Evolutionary conservation across 2,888 invertebrate species (phyloP).

Genomic region (Drosophila borealis): DNA sequence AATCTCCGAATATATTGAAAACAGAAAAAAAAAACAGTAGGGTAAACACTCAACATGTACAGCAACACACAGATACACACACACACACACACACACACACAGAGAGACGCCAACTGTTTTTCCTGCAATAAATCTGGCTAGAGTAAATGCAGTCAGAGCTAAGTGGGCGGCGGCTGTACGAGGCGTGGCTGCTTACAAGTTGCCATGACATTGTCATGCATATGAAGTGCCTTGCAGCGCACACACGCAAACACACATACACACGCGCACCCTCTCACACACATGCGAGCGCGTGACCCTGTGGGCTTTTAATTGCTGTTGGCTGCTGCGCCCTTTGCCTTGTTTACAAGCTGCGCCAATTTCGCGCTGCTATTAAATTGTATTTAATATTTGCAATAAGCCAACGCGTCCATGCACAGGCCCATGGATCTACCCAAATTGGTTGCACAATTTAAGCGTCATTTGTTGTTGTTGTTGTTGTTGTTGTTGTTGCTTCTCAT

Average conservation of each 20-base stretch:
- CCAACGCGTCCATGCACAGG: constrained; percentile 1
- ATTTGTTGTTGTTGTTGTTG: constrained; percentile 25
- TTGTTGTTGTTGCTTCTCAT: constrained; percentile 60
- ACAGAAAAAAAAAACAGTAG: constrained; percentile 8
- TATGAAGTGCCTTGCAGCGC: constrained; percentile 57
- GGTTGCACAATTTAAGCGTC: constrained; percentile 70
- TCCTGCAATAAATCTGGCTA: constrained; percentile 46
- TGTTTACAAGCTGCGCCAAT: constrained; percentile 77
- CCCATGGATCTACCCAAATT: constrained; percentile 54
- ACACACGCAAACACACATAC: constrained; percentile 17
- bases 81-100: constrained; percentile 10
- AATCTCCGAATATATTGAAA: constrained; percentile 64
- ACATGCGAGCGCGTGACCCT: constrained; percentile 8
- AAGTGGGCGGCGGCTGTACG: constrained; percentile 17
- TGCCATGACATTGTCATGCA: constrained; percentile 79
- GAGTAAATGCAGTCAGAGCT: constrained; percentile 56
- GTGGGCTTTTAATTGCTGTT: constrained; percentile 69
- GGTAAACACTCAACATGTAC: constrained; percentile 26
- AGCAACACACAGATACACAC: too few species aligned
- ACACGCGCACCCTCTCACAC: constrained; percentile 12
- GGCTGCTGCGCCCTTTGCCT: constrained; percentile 33
- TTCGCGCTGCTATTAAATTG: constrained; percentile 71
- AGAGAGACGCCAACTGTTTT: constrained; percentile 41
- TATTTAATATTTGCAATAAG: constrained; percentile 66
- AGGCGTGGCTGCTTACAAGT: constrained; percentile 69